Percentiles rank a stretch among this genome's conserved stretches.
These are phyloP conservation scores for Poeciliopsis turneri DNA, from an alignment of 2,797 vertebrate species.

Conservation along the genomic window DNA sequence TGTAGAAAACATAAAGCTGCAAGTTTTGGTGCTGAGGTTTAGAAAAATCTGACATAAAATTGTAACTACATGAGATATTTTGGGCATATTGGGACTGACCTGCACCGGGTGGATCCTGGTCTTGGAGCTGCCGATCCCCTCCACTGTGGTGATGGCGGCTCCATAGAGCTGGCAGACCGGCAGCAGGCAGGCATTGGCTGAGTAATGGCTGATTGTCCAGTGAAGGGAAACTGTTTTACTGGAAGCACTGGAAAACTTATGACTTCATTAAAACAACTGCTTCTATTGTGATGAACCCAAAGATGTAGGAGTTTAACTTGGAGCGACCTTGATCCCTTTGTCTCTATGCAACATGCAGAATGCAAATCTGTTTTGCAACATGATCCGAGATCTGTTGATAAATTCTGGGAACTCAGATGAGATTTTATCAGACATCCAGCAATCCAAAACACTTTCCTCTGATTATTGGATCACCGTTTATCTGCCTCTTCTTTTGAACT, in stretches of 20 bases:
- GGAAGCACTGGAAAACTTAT: background rate
- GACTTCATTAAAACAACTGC: background rate
- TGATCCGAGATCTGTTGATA: background rate
- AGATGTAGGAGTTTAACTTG: background rate
- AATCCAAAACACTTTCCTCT: background rate
- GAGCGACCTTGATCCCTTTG: background rate
- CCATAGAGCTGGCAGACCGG: slow-evolving; percentile 85
- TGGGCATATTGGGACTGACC: slow-evolving; percentile 58
- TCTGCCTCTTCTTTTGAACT: background rate
- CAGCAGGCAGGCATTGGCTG: slow-evolving; percentile 83
- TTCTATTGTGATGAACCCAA: background rate
- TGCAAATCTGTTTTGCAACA: background rate
- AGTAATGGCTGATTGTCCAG: slow-evolving; percentile 76
- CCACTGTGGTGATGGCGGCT: slow-evolving; percentile 85
- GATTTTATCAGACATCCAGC: background rate
- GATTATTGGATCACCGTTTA: background rate
- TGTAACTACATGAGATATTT: background rate
- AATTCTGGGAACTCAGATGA: background rate
- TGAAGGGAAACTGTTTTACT: slow-evolving; percentile 46
- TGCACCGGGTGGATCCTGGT: slow-evolving; percentile 86
- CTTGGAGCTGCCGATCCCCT: slow-evolving; percentile 85
- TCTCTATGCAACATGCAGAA: background rate
- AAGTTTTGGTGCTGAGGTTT: background rate
- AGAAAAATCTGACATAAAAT: background rate
- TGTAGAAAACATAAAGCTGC: background rate